A percentile compares a stretch with the other conserved stretches of the same genome.
Conservation (phyloP, 2,888 invertebrate genomes). For the Hanleya hanleyi region DNA sequence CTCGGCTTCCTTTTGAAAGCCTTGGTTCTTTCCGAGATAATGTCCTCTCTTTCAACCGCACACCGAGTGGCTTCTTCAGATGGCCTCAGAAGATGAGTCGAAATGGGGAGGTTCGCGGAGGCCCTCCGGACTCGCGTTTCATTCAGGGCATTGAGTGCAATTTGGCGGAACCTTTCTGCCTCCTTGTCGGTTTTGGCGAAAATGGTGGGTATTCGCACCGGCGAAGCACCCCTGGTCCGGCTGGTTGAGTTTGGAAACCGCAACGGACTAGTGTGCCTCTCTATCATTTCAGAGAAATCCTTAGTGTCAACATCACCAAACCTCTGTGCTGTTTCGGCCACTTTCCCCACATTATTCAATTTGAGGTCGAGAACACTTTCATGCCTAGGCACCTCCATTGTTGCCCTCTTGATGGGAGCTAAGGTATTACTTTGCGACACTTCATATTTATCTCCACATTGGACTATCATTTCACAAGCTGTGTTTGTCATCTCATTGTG, state of each 20-base stretch:
- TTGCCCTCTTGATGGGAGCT: slow-evolving; percentile 45
- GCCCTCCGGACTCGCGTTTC: background rate
- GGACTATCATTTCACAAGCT: too few relatives aligned
- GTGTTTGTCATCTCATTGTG: too few relatives aligned
- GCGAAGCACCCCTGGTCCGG: slow-evolving; percentile 54
- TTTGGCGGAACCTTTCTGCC: slow-evolving; percentile 33
- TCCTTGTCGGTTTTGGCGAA: slow-evolving; percentile 52
- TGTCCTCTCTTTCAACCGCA: background rate
- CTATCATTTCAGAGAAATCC: slow-evolving; percentile 32
- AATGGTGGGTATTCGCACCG: slow-evolving; percentile 61
- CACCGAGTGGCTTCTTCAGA: slow-evolving; percentile 33
- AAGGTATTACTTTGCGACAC: too few relatives aligned
- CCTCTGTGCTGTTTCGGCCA: slow-evolving; percentile 53
- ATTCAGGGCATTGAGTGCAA: slow-evolving; percentile 17
- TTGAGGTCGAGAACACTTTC: slow-evolving; percentile 60
- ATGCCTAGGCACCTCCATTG: slow-evolving; percentile 47
- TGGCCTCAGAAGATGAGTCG: slow-evolving; percentile 55
- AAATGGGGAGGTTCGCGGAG: slow-evolving; percentile 52
- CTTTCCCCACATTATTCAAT: slow-evolving; percentile 53
- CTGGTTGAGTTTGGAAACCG: slow-evolving; percentile 56
- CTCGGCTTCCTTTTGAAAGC: slow-evolving; percentile 48
- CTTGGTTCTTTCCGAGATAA: background rate
- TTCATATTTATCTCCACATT: too few relatives aligned
- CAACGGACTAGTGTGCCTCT: slow-evolving; percentile 48
- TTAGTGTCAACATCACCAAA: slow-evolving; percentile 40